Evolutionary conservation across 1,140 invertebrate genomes (phyloP).

Genomic region (Artemia franciscana): DNA sequence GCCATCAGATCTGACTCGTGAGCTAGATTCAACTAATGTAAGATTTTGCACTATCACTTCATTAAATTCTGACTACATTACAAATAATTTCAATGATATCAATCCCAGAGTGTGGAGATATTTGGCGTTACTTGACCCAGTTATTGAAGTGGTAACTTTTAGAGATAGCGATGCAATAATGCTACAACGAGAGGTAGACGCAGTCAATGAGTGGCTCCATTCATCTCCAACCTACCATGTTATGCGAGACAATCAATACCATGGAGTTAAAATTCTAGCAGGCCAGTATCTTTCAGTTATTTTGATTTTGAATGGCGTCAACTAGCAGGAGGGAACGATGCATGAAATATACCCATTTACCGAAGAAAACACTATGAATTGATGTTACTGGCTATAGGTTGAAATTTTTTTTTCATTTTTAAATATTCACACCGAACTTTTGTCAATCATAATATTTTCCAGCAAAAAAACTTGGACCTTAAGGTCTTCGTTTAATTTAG

Average conservation of each 20-base stretch:
- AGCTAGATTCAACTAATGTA: neutral
- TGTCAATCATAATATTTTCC: too few relatives aligned
- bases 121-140: conserved; percentile 10
- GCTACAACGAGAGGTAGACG: conserved; percentile 11
- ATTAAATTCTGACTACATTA: neutral
- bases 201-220: conserved; percentile 14
- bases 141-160: conserved; percentile 10
- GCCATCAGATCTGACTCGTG: neutral
- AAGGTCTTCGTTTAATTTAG: too few relatives aligned
- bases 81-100: conserved; percentile 1
- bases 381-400: too few relatives aligned
- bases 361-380: too few relatives aligned
- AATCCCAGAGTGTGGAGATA: conserved; percentile 11
- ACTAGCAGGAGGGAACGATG: too few relatives aligned
- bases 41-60: neutral
- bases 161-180: conserved; percentile 13
- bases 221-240: conserved; percentile 13
- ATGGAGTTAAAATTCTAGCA: neutral
- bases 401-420: too few relatives aligned
- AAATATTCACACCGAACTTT: too few relatives aligned
- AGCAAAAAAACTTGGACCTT: too few relatives aligned
- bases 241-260: conserved; percentile 15
- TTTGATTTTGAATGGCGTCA: too few relatives aligned
- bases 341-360: too few relatives aligned
- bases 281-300: conserved; percentile 5